These are phyloP conservation scores for Acinonyx jubatus DNA, from an alignment of 2,113 vertebrate genomes.

Conservation along the genomic window DNA sequence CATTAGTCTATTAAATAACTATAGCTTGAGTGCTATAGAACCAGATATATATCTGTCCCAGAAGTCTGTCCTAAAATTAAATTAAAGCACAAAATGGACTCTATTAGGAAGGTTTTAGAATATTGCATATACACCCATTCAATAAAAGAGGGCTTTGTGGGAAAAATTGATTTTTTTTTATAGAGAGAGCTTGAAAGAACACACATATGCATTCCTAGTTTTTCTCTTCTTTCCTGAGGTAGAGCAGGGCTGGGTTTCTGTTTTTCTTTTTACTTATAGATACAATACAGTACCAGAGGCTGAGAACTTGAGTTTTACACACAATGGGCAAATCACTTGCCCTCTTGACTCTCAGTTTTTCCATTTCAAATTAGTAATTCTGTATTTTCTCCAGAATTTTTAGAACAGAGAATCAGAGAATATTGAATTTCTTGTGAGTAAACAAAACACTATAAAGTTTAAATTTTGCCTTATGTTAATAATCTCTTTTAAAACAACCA, in stretches of 20 bases:
- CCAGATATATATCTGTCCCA: background rate
- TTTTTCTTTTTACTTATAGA: background rate
- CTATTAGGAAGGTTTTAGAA: background rate
- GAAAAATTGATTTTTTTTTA: background rate
- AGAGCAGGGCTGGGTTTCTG: background rate
- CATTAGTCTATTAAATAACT: background rate
- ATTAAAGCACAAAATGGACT: background rate
- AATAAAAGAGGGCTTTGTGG: background rate
- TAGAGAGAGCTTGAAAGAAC: background rate
- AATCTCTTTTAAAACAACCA: constrained; percentile 28
- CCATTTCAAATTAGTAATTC: constrained; percentile 44
- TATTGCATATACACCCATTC: background rate
- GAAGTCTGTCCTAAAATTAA: constrained; percentile 14
- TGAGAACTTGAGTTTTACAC: background rate
- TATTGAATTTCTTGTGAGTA: background rate
- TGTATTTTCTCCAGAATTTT: background rate
- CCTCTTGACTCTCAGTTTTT: background rate
- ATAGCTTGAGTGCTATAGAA: background rate
- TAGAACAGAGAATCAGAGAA: background rate
- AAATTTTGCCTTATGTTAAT: constrained; percentile 19
- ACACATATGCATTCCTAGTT: background rate
- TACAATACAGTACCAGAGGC: background rate
- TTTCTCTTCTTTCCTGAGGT: background rate
- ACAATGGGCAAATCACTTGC: background rate
- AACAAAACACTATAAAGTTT: background rate